phyloP scores from a whole-genome alignment of 2,888 invertebrate genomes.

The Melinaea marsaeus region DNA sequence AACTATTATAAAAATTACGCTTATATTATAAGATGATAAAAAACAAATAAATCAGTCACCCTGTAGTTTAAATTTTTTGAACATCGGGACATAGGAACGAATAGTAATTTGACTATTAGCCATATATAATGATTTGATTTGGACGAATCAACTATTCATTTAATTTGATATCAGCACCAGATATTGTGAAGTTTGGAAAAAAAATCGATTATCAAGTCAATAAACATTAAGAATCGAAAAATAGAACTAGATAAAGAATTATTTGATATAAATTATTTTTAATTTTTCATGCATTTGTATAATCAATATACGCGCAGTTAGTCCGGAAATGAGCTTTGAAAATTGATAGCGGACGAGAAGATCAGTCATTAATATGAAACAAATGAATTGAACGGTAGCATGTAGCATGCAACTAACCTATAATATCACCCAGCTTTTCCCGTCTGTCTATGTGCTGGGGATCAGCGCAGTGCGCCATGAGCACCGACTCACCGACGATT shows the following conservation, averaged over 20 bases:
- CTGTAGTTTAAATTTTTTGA: background rate
- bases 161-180: slow-evolving; percentile 16
- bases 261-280: background rate
- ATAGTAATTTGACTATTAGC: background rate
- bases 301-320: too few species aligned
- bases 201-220: slow-evolving; percentile 21
- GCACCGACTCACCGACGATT: slow-evolving; percentile 62
- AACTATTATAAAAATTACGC: too few species aligned
- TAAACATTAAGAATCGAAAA: slow-evolving; percentile 26
- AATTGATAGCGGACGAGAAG: background rate
- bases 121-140: too few species aligned
- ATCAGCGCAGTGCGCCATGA: slow-evolving; percentile 62
- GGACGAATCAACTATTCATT: slow-evolving; percentile 2
- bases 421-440: slow-evolving; percentile 50
- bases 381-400: slow-evolving; percentile 2
- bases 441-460: slow-evolving; percentile 51
- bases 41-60: background rate
- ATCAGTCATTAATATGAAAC: slow-evolving; percentile 6
- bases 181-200: slow-evolving; percentile 27
- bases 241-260: slow-evolving; percentile 6
- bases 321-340: slow-evolving; percentile 1
- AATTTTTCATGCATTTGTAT: too few species aligned
- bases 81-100: background rate
- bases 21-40: background rate
- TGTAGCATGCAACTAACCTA: slow-evolving; percentile 43